Conservation (phyloP, 2,888 invertebrate genomes). For the Dione juno region DNA sequence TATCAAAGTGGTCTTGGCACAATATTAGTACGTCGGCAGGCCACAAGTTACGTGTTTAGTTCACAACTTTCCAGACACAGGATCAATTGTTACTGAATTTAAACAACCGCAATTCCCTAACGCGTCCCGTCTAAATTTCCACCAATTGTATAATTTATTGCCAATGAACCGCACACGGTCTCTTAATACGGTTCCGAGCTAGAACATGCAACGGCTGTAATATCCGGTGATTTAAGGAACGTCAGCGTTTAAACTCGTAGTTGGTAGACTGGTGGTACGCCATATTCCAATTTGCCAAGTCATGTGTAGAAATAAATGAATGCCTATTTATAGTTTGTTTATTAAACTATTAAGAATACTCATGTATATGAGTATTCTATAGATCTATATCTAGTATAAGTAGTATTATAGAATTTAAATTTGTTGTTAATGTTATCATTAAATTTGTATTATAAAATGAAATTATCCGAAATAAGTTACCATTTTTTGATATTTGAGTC, state of each 20-base stretch:
- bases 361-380: too few species aligned
- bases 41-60: slow-evolving; percentile 56
- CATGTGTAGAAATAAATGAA: slow-evolving; percentile 7
- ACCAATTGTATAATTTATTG: slow-evolving; percentile 48
- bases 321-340: slow-evolving; percentile 5
- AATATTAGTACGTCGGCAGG: slow-evolving; percentile 52
- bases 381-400: too few species aligned
- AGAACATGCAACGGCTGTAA: slow-evolving; percentile 37
- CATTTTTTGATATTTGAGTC: too few species aligned
- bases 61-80: slow-evolving; percentile 65
- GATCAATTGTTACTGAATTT: slow-evolving; percentile 56
- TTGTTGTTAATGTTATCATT: too few species aligned
- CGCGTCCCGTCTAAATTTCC: slow-evolving; percentile 47
- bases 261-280: slow-evolving; percentile 7
- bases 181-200: slow-evolving; percentile 37
- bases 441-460: too few species aligned
- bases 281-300: slow-evolving; percentile 10
- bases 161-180: slow-evolving; percentile 44
- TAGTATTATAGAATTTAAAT: too few species aligned
- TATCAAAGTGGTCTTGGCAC: slow-evolving; percentile 50
- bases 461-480: too few species aligned
- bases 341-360: background rate
- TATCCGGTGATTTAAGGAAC: slow-evolving; percentile 39
- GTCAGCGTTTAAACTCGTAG: slow-evolving; percentile 34
- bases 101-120: slow-evolving; percentile 47